Evolutionary conservation across 2,113 vertebrate genomes (phyloP), one percentile per base, ranked within the genome.

Genomic region (Rhagologus leucostigma): DNA sequence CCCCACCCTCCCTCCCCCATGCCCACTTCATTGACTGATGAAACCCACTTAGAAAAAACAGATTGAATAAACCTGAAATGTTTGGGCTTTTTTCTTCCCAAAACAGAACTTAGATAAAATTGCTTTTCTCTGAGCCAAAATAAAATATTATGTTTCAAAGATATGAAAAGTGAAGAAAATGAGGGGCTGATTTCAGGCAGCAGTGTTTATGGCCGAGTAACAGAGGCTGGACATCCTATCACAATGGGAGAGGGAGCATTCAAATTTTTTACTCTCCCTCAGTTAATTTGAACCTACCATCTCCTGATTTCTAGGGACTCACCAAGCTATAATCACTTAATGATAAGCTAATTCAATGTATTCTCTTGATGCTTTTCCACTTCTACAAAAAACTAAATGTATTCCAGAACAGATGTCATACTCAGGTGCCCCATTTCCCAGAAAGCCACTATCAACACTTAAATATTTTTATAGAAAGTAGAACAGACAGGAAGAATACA

Each of bases 1-100:
- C 3, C 13, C 22, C 14, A 35, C 3, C 0, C 12, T 4, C 3
- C 6, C 11, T 18, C 8, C 21, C 15, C 16, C 3, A 0, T 42
- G 26, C 10, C 13, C 3, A 4, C 11, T 73, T 60, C 33, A 55
- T 5, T 56, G 16, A 9, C 27, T 71, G 18, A 73, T 33, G 23
- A 85, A 62, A 1, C 2, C 6, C 19, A 47, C 13, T 49, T 70
- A 59, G 18, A 69, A 90, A 69, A 69, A 56, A 47, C 2, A 0
- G 10, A 42, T 35, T 67, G 11, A 78, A 84, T 47, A 84, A 82
- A 64, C 16, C 3, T 44, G 11, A 63, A 59, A 76, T 69, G 5
- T 63, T 84, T 47, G 15, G 11, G 1, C 0, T 27, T 49, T 80
- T 85, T 89, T 46, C 33, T 56, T 30, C 13, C 9, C 35, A 22